Evolutionary conservation across 2,113 vertebrate genomes (phyloP).

Genomic region (Peromyscus californicus): DNA sequence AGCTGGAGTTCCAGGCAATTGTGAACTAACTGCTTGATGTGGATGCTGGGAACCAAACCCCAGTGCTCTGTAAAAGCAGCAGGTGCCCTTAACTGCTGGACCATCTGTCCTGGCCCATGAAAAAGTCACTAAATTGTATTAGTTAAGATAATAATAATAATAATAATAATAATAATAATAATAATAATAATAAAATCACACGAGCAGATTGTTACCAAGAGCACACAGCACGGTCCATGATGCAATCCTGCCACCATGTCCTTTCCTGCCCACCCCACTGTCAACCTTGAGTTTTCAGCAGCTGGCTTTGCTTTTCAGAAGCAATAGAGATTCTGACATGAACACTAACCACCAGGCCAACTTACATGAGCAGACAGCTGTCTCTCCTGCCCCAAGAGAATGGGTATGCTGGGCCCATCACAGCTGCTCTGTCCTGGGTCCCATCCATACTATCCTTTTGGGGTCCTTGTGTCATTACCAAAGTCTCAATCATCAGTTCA

Average conservation of each 20-base stretch:
- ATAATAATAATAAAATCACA: background rate
- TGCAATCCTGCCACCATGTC: background rate
- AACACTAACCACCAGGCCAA: background rate
- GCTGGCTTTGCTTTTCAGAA: background rate
- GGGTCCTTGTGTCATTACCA: background rate
- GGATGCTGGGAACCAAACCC: background rate
- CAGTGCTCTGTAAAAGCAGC: background rate
- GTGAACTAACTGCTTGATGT: background rate
- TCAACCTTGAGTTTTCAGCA: background rate
- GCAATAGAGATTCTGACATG: too few relatives aligned
- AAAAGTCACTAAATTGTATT: background rate
- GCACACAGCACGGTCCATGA: too few relatives aligned
- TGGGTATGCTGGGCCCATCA: too few relatives aligned
- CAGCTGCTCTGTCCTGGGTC: background rate
- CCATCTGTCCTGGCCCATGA: background rate
- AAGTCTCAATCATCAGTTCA: background rate
- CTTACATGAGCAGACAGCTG: background rate
- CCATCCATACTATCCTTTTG: background rate
- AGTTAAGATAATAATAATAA: background rate
- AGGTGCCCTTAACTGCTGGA: background rate
- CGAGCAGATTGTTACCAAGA: background rate
- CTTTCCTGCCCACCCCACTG: background rate
- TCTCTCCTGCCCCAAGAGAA: background rate
- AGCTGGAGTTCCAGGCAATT: background rate
- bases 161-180: too few relatives aligned